Percentiles rank a stretch among this genome's conserved stretches.
Evolutionary conservation across 2,113 vertebrate genomes (phyloP).

Genomic region (Phalacrocorax pelagicus): DNA sequence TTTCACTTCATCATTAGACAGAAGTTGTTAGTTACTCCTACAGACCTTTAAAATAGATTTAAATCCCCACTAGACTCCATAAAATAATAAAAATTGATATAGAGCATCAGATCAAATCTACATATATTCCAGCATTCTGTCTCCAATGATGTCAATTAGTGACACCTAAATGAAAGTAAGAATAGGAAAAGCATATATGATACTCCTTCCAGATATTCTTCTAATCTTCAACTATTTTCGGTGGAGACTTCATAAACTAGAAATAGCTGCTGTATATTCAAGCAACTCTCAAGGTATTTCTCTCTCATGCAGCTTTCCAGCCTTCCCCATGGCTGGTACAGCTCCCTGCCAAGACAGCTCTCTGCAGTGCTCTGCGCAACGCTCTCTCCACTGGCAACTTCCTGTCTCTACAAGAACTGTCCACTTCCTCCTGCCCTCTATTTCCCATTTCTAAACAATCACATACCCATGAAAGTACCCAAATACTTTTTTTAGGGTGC

Average conservation of each 20-base stretch:
- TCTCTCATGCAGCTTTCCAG: not conserved
- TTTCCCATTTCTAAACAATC: not conserved
- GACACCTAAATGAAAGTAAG: not conserved
- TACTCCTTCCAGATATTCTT: not conserved
- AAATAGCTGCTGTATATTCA: not conserved
- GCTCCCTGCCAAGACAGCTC: not conserved
- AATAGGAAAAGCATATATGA: not conserved
- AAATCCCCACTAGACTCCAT: not conserved
- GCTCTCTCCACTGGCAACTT: not conserved
- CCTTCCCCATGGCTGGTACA: not conserved
- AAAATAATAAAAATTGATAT: not conserved
- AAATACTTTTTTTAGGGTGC: not conserved
- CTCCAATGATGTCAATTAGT: not conserved
- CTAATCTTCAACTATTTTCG: not conserved
- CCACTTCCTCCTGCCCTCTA: not conserved
- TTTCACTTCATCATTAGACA: not conserved
- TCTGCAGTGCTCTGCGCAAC: accelerated
- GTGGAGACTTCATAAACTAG: not conserved
- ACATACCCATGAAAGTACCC: not conserved
- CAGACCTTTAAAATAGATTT: not conserved
- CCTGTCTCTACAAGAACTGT: not conserved
- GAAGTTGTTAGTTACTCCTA: not conserved
- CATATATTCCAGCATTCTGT: not conserved
- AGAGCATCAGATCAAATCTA: not conserved
- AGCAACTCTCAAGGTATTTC: not conserved